Percentiles rank a stretch among this genome's conserved stretches.
These are phyloP conservation scores for Drosophila littoralis DNA, from an alignment of 1,140 invertebrate genomes.

Conservation along the genomic window DNA sequence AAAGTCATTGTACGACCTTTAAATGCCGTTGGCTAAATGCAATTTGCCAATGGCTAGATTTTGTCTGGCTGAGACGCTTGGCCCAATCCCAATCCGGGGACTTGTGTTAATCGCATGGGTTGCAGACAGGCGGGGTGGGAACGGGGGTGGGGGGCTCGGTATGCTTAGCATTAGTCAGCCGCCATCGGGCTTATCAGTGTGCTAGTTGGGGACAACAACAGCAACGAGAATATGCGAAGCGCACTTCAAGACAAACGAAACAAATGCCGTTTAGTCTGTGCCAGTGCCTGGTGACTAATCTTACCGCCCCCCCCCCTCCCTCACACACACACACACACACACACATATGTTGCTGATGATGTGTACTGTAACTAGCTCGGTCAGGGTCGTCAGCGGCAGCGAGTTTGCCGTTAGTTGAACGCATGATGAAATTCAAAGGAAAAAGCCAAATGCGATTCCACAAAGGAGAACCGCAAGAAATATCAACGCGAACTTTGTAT, in stretches of 20 bases:
- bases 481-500: conserved; percentile 25
- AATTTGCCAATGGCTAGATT: conserved; percentile 33
- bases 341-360: neutral
- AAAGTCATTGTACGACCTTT: conserved; percentile 73
- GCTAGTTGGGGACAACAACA: conserved; percentile 12
- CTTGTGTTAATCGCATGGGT: neutral
- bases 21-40: conserved; percentile 52
- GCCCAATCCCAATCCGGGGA: conserved; percentile 1
- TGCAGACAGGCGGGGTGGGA: too few species aligned
- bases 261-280: conserved; percentile 70
- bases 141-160: neutral
- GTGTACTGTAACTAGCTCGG: conserved; percentile 24
- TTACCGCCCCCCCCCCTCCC: neutral
- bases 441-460: conserved; percentile 24
- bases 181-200: conserved; percentile 35
- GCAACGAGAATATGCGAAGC: conserved; percentile 9
- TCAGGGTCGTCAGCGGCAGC: conserved; percentile 26
- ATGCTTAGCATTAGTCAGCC: conserved; percentile 23
- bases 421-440: conserved; percentile 39
- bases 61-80: conserved; percentile 25
- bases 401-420: neutral
- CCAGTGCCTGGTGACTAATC: conserved; percentile 54
- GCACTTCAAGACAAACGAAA: conserved; percentile 22
- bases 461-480: conserved; percentile 38
- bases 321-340: conserved; percentile 5